Evolutionary conservation across 2,113 vertebrate species (phyloP), one percentile per base, ranked within the genome.

Genomic region (Okapia johnstoni): DNA sequence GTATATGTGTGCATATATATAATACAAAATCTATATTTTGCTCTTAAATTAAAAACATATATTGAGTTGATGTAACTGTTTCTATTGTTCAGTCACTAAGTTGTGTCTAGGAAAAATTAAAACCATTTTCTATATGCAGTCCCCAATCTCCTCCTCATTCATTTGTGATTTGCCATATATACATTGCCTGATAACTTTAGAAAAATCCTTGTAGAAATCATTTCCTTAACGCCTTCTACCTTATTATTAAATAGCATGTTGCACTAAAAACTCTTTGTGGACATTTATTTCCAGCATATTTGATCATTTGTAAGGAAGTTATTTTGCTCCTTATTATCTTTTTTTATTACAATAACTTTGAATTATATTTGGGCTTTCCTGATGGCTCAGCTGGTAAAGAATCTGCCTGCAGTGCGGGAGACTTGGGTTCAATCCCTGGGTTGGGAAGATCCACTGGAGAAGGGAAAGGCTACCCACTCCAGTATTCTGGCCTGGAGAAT

Each of bases 11-110:
- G 13, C 8, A n/a, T 81, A n/a, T 81, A 52, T 52, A 52, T 80
- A n/a, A 70, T 23, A 40, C 19, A 36, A 77, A 7, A 26, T 5
- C 50, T 26, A 26, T 36, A 86, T 26, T 63, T 3, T 81, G 28
- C 14, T 52, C 52, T 50, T 58, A 84, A 94, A 76, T 58, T 66
- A 55, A 50, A 93, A 88, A 88, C 91, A 40, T n/a, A 54, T 93
- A 36, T 80, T 80, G 13, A 48, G 6, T 54, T 94, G 48, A 61
- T 33, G 54, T 60, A 76, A 10, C 14, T 25, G 70, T 73, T 73
- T 73, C 19, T 40, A 10, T 43, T 76, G 40, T 76, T 76, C 23
- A 26, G 23, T 43, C 1, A 2, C 12, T 76, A 76, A 43, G 12
- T 43, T 76, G 70, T 76, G 36, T 43, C 40, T 76, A 57, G 61